Conservation (phyloP, 2,888 invertebrate species). For the Eristalis arbustorum region DNA sequence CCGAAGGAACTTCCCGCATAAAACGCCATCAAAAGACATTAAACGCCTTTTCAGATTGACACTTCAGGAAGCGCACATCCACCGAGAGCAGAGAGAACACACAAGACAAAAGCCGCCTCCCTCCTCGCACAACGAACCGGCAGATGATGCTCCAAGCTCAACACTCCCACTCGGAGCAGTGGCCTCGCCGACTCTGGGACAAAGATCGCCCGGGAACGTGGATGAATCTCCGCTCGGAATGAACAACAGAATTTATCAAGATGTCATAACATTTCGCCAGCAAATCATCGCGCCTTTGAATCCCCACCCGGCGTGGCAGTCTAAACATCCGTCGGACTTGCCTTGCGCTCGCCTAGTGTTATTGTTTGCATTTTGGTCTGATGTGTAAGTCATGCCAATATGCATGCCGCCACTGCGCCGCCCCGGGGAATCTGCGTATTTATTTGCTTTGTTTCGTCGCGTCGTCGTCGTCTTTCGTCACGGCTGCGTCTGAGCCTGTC, state of each 20-base stretch:
- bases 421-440: neutral
- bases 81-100: neutral
- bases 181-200: neutral
- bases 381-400: constrained; percentile 53
- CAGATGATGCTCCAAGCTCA: no score
- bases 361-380: constrained; percentile 55
- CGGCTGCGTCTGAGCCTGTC: no score
- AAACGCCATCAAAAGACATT: neutral
- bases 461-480: neutral
- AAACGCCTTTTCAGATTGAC: neutral
- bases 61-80: neutral
- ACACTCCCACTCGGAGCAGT: neutral
- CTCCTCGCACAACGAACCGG: neutral
- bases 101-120: neutral
- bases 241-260: neutral
- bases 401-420: constrained; percentile 13
- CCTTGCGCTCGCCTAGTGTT: neutral
- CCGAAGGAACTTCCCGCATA: neutral
- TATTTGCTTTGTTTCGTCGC: neutral
- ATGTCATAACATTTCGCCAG: neutral
- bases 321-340: constrained; percentile 37
- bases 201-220: neutral
- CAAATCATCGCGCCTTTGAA: neutral
- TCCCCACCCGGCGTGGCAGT: constrained; percentile 11
- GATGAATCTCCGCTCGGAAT: neutral